Percentiles rank a stretch among this genome's conserved stretches.
Evolutionary conservation across 2,797 vertebrate genomes (phyloP).

Genomic region (Gorsachius magnificus): DNA sequence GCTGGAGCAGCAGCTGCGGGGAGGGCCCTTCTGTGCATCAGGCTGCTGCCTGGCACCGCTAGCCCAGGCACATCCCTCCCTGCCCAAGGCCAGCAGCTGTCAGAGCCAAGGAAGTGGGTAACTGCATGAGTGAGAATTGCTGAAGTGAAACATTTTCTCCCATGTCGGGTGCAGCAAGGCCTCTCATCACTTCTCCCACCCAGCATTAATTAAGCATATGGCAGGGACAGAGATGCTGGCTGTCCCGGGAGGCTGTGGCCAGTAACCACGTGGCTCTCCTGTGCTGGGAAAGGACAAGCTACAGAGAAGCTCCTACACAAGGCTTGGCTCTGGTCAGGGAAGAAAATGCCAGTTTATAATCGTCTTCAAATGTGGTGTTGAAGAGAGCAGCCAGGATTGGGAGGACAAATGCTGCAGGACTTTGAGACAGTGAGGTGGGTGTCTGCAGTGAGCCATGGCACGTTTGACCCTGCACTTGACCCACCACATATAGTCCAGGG

Average conservation of each 20-base stretch:
- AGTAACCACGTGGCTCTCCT: not conserved
- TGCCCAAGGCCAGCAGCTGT: not conserved
- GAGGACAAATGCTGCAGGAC: not conserved
- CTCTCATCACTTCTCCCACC: not conserved
- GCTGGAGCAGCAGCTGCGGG: fast-evolving
- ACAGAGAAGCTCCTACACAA: not conserved
- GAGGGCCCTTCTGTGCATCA: not conserved
- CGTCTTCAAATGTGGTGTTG: not conserved
- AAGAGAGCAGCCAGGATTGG: not conserved
- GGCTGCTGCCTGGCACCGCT: not conserved
- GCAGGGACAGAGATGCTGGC: not conserved
- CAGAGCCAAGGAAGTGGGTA: not conserved
- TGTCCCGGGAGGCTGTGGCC: not conserved
- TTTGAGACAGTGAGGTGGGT: not conserved
- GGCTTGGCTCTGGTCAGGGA: not conserved
- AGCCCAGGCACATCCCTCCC: not conserved
- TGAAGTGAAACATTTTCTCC: not conserved
- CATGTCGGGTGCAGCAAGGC: not conserved
- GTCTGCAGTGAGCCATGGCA: not conserved
- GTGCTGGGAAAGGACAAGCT: not conserved
- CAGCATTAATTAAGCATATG: not conserved
- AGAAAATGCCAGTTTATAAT: not conserved
- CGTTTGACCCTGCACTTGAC: not conserved
- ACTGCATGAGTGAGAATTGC: not conserved
- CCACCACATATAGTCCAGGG: fast-evolving